Conservation (phyloP, 2,888 invertebrate species). For the Eristalinus sepulchralis region DNA sequence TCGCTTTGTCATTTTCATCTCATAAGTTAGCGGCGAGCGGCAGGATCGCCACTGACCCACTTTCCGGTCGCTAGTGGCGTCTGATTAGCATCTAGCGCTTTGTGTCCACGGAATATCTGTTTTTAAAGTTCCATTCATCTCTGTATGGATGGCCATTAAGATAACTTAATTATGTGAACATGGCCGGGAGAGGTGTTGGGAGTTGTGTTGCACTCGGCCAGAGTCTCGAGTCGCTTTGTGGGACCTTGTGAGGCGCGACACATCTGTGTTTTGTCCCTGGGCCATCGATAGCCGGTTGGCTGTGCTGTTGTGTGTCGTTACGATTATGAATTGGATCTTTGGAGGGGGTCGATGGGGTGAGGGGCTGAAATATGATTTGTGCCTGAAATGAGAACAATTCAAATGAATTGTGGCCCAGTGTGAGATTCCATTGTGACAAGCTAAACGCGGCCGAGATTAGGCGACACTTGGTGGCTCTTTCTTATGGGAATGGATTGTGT, state of each 20-base stretch:
- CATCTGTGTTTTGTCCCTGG: not conserved
- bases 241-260: not conserved
- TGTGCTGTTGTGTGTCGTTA: not conserved
- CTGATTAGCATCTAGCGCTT: slow-evolving; percentile 48
- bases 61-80: slow-evolving; percentile 11
- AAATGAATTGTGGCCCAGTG: not conserved
- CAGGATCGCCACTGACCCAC: slow-evolving; percentile 18
- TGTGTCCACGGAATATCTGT: slow-evolving; percentile 10
- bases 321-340: not conserved
- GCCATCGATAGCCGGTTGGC: no score
- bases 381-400: not conserved
- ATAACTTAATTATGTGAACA: not conserved
- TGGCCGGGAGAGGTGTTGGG: not conserved
- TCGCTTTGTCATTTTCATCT: not conserved
- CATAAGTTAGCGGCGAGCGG: not conserved
- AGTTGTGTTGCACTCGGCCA: not conserved
- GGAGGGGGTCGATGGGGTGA: no score
- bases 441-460: not conserved
- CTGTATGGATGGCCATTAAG: not conserved
- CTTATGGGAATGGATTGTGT: no score
- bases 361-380: not conserved
- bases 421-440: no score
- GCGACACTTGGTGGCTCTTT: not conserved
- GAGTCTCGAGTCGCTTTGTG: not conserved
- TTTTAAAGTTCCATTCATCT: not conserved